Conservation (phyloP, 2,113 vertebrate genomes). For the Gallinago paraguaiae region DNA sequence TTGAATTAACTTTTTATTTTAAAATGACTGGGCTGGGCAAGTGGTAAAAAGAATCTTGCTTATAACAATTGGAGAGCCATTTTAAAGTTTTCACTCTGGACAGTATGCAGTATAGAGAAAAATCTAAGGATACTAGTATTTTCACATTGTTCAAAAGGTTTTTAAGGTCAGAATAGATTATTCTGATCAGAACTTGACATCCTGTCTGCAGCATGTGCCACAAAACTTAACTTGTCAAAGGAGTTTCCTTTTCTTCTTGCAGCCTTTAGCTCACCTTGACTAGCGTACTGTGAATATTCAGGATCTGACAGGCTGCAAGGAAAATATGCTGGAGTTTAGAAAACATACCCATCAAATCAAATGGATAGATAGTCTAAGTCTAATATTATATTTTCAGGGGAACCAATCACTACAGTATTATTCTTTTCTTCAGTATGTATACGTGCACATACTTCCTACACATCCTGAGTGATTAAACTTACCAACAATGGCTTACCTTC, state of each 20-base stretch:
- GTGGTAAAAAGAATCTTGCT: background rate
- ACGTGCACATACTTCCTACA: background rate
- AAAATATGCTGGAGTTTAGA: background rate
- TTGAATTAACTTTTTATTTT: background rate
- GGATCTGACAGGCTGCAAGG: background rate
- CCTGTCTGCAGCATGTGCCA: background rate
- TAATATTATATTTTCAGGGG: background rate
- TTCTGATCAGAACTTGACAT: background rate
- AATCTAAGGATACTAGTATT: background rate
- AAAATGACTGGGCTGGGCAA: background rate
- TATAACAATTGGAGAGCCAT: background rate
- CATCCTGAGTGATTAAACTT: background rate
- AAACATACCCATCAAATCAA: background rate
- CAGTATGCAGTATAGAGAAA: background rate
- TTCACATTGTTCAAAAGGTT: background rate
- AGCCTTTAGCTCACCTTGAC: background rate
- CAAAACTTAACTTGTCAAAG: background rate
- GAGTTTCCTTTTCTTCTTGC: background rate
- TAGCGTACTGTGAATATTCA: background rate
- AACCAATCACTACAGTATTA: background rate
- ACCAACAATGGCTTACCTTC: background rate
- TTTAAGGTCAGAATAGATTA: background rate
- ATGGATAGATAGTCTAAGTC: background rate
- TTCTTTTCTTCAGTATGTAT: background rate
- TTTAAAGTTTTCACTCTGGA: background rate